Conservation (phyloP, 2,113 vertebrate genomes). For the Leptobrachium leishanense region DNA sequence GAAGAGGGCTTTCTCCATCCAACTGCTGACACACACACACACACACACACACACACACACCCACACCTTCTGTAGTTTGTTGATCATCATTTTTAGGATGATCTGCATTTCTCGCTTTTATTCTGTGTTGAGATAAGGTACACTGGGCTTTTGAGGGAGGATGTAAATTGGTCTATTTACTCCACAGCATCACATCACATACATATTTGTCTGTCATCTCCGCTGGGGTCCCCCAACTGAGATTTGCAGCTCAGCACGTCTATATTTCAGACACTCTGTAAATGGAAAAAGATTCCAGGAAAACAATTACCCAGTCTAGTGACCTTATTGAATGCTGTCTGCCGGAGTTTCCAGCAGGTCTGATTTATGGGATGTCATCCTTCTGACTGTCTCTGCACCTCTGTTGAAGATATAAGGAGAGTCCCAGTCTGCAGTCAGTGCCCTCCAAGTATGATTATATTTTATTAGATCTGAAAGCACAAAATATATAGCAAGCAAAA, state of each 20-base stretch:
- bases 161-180: slow-evolving; percentile 44
- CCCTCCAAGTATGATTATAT: slow-evolving; percentile 39
- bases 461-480: slow-evolving; percentile 16
- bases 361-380: slow-evolving; percentile 40
- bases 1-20: too few species aligned
- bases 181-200: slow-evolving; percentile 34
- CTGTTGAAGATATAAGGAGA: slow-evolving; percentile 34
- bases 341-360: slow-evolving; percentile 30
- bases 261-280: slow-evolving; percentile 39
- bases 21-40: too few species aligned
- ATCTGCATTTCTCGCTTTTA: too few species aligned
- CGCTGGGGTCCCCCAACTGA: slow-evolving; percentile 18
- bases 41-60: too few species aligned
- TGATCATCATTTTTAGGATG: too few species aligned
- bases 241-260: slow-evolving; percentile 37
- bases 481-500: slow-evolving; percentile 19
- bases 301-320: slow-evolving; percentile 43
- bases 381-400: slow-evolving; percentile 26
- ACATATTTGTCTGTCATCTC: slow-evolving; percentile 44
- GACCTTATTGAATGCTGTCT: slow-evolving; percentile 47
- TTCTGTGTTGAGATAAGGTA: neutral
- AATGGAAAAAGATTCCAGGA: slow-evolving; percentile 44
- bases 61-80: too few species aligned
- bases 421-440: slow-evolving; percentile 23
- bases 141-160: slow-evolving; percentile 18